Evolutionary conservation across 2,888 invertebrate genomes (phyloP).

Genomic region (Latrodectus elegans): DNA sequence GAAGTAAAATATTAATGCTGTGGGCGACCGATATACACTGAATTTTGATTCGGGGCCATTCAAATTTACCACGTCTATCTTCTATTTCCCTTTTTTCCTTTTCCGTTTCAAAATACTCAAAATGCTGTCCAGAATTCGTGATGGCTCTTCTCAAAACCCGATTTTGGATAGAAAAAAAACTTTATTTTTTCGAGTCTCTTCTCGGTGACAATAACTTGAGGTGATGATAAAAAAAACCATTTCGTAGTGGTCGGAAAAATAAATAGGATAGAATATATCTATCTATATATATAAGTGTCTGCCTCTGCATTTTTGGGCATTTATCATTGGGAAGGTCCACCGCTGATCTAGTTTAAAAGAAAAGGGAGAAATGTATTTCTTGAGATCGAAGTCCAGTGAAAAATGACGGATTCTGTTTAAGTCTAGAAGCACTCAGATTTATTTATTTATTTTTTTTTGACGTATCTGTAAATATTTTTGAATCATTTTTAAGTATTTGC

Average conservation of each 20-base stretch:
- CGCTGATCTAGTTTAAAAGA: neutral
- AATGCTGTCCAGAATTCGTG: neutral
- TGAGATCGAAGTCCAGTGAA: neutral
- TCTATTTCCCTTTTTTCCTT: neutral
- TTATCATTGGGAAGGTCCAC: neutral
- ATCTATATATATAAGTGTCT: neutral
- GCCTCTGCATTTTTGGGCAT: neutral
- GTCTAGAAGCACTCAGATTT: neutral
- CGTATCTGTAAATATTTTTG: too few species aligned
- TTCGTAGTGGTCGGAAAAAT: too few species aligned
- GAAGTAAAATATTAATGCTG: slow-evolving; percentile 39
- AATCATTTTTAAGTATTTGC: too few species aligned
- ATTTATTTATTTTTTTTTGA: too few species aligned
- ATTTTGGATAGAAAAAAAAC: neutral
- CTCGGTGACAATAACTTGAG: neutral
- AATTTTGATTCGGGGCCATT: slow-evolving; percentile 50
- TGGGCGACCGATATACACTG: slow-evolving; percentile 7
- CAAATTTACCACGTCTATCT: slow-evolving; percentile 24
- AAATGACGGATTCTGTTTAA: neutral
- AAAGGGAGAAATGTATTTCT: neutral
- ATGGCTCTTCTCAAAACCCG: neutral
- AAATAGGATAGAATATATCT: neutral
- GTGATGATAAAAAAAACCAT: neutral
- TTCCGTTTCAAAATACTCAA: slow-evolving; percentile 2
- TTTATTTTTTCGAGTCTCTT: neutral